A percentile compares a stretch with the other conserved stretches of the same genome.
These are phyloP conservation scores for Tricholauxania praeusta DNA, from an alignment of 2,888 invertebrate species.

Conservation along the genomic window DNA sequence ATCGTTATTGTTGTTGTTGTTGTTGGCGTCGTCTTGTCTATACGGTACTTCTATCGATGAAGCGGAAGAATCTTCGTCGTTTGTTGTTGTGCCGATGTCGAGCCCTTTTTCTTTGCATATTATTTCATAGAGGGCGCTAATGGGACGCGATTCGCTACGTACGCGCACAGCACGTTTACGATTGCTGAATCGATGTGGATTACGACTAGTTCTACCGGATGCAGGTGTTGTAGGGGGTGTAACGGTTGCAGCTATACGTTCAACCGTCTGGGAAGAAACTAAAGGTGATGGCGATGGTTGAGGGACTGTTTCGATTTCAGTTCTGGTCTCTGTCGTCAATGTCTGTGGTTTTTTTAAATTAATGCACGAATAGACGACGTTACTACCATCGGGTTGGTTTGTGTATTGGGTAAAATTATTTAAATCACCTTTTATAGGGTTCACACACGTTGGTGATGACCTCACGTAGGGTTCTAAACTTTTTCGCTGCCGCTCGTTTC, in stretches of 20 bases:
- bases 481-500: constrained; percentile 43
- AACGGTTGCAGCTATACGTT: constrained; percentile 27
- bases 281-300: constrained; percentile 4
- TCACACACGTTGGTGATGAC: constrained; percentile 56
- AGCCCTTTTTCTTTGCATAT: constrained; percentile 68
- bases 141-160: constrained; percentile 67
- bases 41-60: constrained; percentile 21
- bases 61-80: constrained; percentile 50
- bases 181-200: constrained; percentile 60
- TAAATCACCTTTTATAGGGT: constrained; percentile 60
- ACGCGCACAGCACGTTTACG: constrained; percentile 65
- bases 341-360: constrained; percentile 40
- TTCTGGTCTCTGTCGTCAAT: constrained; percentile 27
- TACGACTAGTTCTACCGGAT: constrained; percentile 54
- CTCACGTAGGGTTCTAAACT: constrained; percentile 55
- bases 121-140: constrained; percentile 67
- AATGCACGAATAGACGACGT: constrained; percentile 49
- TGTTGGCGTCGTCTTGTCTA: constrained; percentile 43
- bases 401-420: constrained; percentile 23
- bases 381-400: constrained; percentile 53
- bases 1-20: constrained; percentile 35
- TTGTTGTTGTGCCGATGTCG: constrained; percentile 55
- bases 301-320: neutral
- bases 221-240: constrained; percentile 9
- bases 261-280: constrained; percentile 21